A percentile compares a stretch with the other conserved stretches of the same genome.
These are phyloP conservation scores for Ophion slaviceki DNA, from an alignment of 2,888 invertebrate species.

Conservation along the genomic window DNA sequence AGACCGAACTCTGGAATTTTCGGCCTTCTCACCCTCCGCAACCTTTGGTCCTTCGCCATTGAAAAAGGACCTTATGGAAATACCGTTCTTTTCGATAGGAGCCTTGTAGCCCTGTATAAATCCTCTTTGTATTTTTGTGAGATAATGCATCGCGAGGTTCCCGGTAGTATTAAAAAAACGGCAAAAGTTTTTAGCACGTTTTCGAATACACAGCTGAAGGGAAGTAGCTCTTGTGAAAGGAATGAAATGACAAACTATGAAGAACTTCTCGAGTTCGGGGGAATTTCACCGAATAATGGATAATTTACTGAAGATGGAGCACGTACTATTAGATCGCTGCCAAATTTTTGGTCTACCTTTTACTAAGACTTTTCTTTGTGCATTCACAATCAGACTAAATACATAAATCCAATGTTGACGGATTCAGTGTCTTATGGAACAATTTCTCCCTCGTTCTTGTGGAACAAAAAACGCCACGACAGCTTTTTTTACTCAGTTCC, in stretches of 20 bases:
- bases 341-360: no score
- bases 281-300: background rate
- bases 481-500: no score
- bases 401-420: no score
- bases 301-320: background rate
- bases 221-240: background rate
- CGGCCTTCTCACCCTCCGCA: constrained; percentile 23
- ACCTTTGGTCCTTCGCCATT: constrained; percentile 8
- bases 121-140: background rate
- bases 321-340: no score
- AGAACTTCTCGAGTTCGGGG: background rate
- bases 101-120: background rate
- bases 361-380: no score
- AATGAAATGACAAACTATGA: background rate
- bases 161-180: background rate
- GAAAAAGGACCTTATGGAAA: background rate
- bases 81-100: background rate
- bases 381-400: no score
- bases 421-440: no score
- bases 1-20: constrained; percentile 60
- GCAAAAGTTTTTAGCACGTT: background rate
- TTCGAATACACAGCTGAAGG: background rate
- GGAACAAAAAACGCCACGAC: no score
- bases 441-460: no score
- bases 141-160: background rate